These are phyloP conservation scores for Ferdinandea cuprea DNA, from an alignment of 2,888 invertebrate species.

Conservation along the genomic window DNA sequence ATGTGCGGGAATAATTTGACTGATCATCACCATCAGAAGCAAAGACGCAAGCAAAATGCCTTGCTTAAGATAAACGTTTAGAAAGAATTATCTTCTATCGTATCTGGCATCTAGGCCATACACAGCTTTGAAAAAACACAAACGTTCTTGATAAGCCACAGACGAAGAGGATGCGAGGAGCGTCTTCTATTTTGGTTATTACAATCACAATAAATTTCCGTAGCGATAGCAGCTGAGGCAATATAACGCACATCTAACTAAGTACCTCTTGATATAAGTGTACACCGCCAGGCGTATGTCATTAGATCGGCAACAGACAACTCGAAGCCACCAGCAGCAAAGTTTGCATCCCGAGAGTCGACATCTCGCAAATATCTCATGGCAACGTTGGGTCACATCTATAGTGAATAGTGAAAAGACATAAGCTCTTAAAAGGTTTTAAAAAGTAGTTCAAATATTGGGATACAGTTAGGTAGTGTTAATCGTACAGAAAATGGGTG, in stretches of 20 bases:
- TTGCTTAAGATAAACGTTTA: constrained; percentile 6
- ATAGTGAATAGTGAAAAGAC: not conserved
- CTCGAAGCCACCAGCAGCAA: constrained; percentile 21
- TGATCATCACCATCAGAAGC: constrained; percentile 56
- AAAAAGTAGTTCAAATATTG: constrained; percentile 41
- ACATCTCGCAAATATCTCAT: not conserved
- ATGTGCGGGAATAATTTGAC: constrained; percentile 35
- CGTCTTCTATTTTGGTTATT: constrained; percentile 6
- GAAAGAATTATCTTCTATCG: not conserved
- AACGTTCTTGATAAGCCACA: not conserved
- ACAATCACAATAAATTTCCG: constrained; percentile 53
- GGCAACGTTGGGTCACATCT: not conserved
- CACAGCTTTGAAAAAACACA: not conserved
- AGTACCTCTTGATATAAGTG: constrained; percentile 35
- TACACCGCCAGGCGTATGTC: constrained; percentile 36
- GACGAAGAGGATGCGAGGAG: not conserved
- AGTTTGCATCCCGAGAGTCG: not conserved
- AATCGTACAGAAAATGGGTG: not conserved
- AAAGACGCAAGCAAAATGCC: not conserved
- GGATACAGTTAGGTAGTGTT: not conserved
- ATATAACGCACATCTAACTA: constrained; percentile 16
- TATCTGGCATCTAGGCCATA: not conserved
- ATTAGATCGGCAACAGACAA: constrained; percentile 44
- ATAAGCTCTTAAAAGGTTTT: not conserved
- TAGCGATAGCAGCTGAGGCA: constrained; percentile 39